Evolutionary conservation across 2,888 invertebrate genomes (phyloP).

Genomic region (Peribatodes rhomboidaria): DNA sequence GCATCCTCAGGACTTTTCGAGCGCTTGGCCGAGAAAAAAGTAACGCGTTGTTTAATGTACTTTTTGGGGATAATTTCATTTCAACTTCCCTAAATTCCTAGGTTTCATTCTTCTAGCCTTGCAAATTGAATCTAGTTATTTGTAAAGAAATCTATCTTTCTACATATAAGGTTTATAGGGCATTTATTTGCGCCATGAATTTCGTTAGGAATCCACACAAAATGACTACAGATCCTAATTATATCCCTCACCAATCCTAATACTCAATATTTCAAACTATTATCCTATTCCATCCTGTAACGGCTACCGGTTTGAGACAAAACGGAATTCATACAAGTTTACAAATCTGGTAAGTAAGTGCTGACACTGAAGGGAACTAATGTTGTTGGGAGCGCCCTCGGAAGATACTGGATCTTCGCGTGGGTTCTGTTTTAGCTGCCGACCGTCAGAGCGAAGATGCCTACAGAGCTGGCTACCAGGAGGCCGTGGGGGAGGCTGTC

Average conservation of each 20-base stretch:
- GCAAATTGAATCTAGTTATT: neutral
- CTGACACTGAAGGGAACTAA: conserved; percentile 66
- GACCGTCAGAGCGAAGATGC: conserved; percentile 69
- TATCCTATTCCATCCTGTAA: neutral
- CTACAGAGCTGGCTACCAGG: conserved; percentile 95
- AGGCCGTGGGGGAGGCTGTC: conserved; percentile 96
- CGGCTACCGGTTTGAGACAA: neutral
- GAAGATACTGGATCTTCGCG: conserved; percentile 69
- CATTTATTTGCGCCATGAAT: neutral
- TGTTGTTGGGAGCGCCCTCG: conserved; percentile 68
- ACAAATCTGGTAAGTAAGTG: conserved; percentile 51
- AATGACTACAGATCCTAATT: neutral
- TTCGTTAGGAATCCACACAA: neutral
- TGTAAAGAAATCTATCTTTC: neutral
- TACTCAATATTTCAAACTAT: no score
- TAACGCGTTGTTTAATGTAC: no score
- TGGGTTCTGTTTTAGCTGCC: conserved; percentile 76
- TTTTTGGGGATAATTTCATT: no score
- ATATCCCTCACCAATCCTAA: neutral
- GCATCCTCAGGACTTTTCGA: no score
- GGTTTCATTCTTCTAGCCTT: neutral
- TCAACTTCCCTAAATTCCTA: no score
- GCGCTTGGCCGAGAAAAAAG: no score
- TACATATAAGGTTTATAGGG: no score
- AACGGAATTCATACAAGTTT: conserved; percentile 42